Base-by-base conservation (phyloP, 1,140 invertebrate genomes). In the Microplitis mediator region DNA sequence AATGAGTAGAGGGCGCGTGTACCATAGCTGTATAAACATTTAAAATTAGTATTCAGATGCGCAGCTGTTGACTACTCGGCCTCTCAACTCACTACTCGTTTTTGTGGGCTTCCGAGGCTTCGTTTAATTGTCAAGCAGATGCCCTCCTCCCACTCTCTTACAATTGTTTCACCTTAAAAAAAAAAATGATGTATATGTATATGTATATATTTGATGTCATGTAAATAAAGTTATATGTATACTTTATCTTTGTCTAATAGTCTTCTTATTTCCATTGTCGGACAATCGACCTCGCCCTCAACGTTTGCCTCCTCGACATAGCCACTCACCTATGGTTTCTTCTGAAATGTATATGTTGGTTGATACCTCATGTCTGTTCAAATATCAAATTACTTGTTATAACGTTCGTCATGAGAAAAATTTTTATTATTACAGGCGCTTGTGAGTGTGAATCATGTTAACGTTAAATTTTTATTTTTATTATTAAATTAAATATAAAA, bases 81-180 rank as follows among this genome's bases (percentile, higher is more conserved):
- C 23, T 23, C 23, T 23, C 23, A 23, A 23, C 23, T 78, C 78
- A 76, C 69, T 76, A 75, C 74, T 79, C 75, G 78, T 74, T 79
- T 83, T 82, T 81, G 79, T 82, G 76, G 82, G 82, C 81, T 84
- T 85, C 80, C 79, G 76, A 81, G 83, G 81, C 84, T 85, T 85
- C 82, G 82, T 82, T 86, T 86, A 86, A 86, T 86, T 85, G 84
- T 83, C 73, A 81, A 77, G 78, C 84, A 85, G 82, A 85, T 86
- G 82, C 83, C 81, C 81, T 61, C 61, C 74, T 69, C 35, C 69
- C 69, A 69, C 75, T 61, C 67, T 68, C 34, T 54, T 63, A 14
- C 62, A 35, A 51, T 23, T 63, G 39, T 45, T 66, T 71, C 64
- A 61, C 45, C 63, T 62, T 62, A 9, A 45, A 45, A 11, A 6